Evolutionary conservation across 1,140 invertebrate species (phyloP).

Genomic region (Nephila pilipes): DNA sequence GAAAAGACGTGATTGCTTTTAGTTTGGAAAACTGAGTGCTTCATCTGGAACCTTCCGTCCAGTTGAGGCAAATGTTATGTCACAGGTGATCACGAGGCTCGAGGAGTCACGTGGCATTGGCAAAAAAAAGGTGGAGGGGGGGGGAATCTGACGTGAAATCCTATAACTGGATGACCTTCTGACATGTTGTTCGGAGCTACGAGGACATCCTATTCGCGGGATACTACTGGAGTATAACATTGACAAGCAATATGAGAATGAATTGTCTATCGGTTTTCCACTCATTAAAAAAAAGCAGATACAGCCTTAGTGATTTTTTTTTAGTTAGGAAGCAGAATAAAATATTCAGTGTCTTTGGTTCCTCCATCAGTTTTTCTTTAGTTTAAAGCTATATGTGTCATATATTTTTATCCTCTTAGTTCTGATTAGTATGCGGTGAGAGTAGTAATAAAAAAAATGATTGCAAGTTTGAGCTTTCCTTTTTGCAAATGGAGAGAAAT

Average conservation of each 20-base stretch:
- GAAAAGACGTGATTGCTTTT: too few species aligned
- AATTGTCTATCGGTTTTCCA: too few species aligned
- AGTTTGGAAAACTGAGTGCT: background rate
- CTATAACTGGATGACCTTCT: conserved; percentile 48
- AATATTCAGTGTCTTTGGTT: background rate
- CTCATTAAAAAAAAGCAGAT: background rate
- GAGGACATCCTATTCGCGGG: conserved; percentile 1
- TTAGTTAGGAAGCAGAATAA: background rate
- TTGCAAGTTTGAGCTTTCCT: background rate
- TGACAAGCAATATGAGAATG: background rate
- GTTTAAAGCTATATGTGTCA: background rate
- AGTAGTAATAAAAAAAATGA: background rate
- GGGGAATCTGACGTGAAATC: background rate
- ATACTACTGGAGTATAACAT: background rate
- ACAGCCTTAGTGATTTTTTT: background rate
- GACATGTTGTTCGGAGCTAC: background rate
- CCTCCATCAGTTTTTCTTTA: background rate
- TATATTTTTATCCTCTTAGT: background rate
- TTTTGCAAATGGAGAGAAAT: background rate
- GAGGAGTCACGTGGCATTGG: conserved; percentile 30
- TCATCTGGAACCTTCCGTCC: background rate
- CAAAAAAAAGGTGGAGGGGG: too few species aligned
- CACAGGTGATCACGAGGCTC: conserved; percentile 34
- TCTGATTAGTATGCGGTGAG: background rate
- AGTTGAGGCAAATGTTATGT: background rate